Evolutionary conservation across 1,140 invertebrate genomes (phyloP).

Genomic region (Cecropterus lyciades): DNA sequence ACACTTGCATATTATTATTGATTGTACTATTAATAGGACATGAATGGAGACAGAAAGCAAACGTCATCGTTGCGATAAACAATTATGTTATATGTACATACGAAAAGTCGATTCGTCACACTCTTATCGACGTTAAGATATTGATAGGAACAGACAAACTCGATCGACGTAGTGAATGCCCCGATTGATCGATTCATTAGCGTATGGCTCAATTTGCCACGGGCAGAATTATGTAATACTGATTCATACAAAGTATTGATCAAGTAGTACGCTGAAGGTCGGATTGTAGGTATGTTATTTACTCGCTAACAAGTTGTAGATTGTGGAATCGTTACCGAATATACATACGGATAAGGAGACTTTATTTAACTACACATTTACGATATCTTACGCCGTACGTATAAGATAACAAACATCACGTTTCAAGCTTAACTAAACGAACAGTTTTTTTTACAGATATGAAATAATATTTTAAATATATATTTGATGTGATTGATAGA

Average conservation of each 20-base stretch:
- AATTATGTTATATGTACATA: not conserved
- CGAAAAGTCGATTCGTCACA: not conserved
- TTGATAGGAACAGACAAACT: slow-evolving; percentile 7
- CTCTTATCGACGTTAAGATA: slow-evolving; percentile 12
- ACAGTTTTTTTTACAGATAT: no score
- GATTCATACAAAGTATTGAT: slow-evolving; percentile 14
- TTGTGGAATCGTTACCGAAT: not conserved
- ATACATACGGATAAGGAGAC: not conserved
- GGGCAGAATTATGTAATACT: slow-evolving; percentile 5
- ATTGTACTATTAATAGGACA: not conserved
- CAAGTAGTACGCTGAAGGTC: slow-evolving; percentile 27
- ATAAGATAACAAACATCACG: no score
- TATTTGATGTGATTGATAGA: no score
- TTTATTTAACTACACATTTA: not conserved
- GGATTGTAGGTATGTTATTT: slow-evolving; percentile 11
- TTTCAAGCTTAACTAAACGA: no score
- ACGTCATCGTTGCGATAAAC: not conserved
- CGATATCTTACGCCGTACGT: no score
- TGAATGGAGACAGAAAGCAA: slow-evolving; percentile 15
- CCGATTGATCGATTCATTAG: slow-evolving; percentile 19
- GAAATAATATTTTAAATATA: no score
- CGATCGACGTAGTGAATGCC: slow-evolving; percentile 22
- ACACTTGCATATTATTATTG: not conserved
- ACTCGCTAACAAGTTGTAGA: slow-evolving; percentile 12
- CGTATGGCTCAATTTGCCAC: slow-evolving; percentile 5